phyloP scores from a whole-genome alignment of 2,797 vertebrate genomes.

The Crocodylus rhombifer region DNA sequence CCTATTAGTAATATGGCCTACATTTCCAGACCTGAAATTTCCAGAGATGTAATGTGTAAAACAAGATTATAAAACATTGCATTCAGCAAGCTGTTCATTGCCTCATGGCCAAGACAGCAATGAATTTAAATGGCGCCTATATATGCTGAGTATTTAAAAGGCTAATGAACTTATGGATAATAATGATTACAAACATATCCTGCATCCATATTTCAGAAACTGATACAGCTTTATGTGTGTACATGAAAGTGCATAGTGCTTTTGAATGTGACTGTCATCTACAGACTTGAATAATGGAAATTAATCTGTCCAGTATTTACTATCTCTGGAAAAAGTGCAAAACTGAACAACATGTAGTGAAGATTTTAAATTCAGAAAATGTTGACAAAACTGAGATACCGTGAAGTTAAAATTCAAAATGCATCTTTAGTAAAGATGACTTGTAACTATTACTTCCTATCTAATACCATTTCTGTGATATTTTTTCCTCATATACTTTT shows the following conservation, averaged over 20 bases:
- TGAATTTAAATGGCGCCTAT: neutral
- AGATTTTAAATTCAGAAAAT: slow-evolving; percentile 32
- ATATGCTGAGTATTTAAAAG: neutral
- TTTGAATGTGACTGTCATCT: slow-evolving; percentile 4
- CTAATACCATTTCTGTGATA: slow-evolving; percentile 8
- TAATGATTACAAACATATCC: slow-evolving; percentile 43
- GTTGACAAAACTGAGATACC: slow-evolving; percentile 25
- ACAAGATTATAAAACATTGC: neutral
- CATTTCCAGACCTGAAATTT: neutral
- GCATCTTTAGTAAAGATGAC: slow-evolving; percentile 52
- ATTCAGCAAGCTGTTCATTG: neutral
- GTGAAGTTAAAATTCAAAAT: slow-evolving; percentile 47
- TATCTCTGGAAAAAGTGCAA: slow-evolving; percentile 45
- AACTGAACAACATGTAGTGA: neutral
- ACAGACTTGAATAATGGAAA: slow-evolving; percentile 58
- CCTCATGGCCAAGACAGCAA: neutral
- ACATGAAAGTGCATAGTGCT: neutral
- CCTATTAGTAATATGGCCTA: neutral
- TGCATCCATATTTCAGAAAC: neutral
- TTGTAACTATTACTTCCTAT: slow-evolving; percentile 7
- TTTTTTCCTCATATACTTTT: neutral
- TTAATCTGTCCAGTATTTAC: slow-evolving; percentile 61
- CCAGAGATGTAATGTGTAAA: neutral
- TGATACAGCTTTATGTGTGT: neutral
- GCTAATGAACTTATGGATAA: slow-evolving; percentile 7